A percentile compares a stretch with the other conserved stretches of the same genome.
Evolutionary conservation across 2,113 vertebrate genomes (phyloP).

Genomic region (Podarcis cretensis): DNA sequence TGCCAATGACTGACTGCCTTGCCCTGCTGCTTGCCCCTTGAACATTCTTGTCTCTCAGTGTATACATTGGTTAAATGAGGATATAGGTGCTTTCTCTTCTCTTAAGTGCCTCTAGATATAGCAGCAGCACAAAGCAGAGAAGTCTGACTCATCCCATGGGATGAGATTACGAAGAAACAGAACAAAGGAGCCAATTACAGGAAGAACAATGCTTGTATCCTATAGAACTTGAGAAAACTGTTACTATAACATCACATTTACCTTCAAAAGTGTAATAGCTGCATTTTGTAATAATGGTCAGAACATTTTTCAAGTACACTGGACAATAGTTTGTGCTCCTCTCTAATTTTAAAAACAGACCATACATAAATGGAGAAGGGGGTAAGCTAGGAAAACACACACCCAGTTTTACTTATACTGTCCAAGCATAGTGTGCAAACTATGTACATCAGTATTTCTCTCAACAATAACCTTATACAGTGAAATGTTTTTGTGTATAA

Average conservation of each 20-base stretch:
- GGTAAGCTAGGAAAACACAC: conserved; percentile 49
- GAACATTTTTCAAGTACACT: conserved; percentile 55
- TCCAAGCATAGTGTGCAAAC: not conserved
- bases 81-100: fast-evolving
- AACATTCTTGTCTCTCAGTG: fast-evolving
- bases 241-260: conserved; percentile 49
- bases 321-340: conserved; percentile 68
- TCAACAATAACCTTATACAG: conserved; percentile 45
- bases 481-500: conserved; percentile 52
- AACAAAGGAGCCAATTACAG: conserved; percentile 2
- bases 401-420: conserved; percentile 51
- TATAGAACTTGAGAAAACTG: conserved; percentile 26
- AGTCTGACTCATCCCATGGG: not conserved
- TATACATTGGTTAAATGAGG: fast-evolving
- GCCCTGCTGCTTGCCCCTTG: not conserved
- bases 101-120: fast-evolving
- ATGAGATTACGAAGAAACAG: not conserved
- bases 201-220: not conserved
- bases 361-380: conserved; percentile 25
- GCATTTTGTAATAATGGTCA: conserved; percentile 59
- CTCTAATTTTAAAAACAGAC: conserved; percentile 48
- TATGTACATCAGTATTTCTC: not conserved
- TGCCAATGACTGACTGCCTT: not conserved
- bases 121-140: conserved; percentile 6
- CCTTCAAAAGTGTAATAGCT: conserved; percentile 58